Evolutionary conservation across 1,140 invertebrate species (phyloP), one percentile per base, ranked within the genome.

Genomic region (Bactericera cockerelli): DNA sequence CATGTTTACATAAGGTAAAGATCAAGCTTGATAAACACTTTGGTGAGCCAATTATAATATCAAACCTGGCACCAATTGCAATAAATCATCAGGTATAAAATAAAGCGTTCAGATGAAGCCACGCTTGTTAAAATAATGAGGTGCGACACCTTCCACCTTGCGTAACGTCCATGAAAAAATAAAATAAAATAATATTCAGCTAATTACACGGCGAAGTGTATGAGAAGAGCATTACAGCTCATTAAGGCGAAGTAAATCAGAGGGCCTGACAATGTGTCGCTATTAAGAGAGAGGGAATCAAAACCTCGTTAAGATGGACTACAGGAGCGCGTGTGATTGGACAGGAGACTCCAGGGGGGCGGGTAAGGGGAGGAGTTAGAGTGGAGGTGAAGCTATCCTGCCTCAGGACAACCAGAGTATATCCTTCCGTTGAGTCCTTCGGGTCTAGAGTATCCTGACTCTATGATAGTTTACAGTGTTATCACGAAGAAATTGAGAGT

Each of bases 251-350:
- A 49, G 42, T 49, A 49, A 49, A 49, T 49, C 19, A 49, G 42
- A 49, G 42, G 42, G 42, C 42, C 42, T 49, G 42, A 49, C 42
- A 49, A 49, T 49, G 42, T 49, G 42, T 49, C 42, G 42, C 22
- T 49, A 49, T 49, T 49, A 49, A 49, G 42, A 49, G 22, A 10
- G n/a, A 49, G 42, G 42, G 42, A 10, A 49, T 49, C 42, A 49
- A 49, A 49, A 49, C 6, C n/a, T 49, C 42, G 42, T 49, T 49
- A 49, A 10, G 28, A 49, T 49, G 42, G 42, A 49, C 42, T 49
- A 10, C 19, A 10, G 3, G 4, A 49, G 19, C 8, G 42, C 42
- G 6, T 49, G 19, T 49, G 42, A 49, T 49, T 49, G 42, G 42
- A 49, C 4, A 4, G 19, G 42, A 49, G 42, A 49, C 19, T 6